These are phyloP conservation scores for Eira barbara DNA, from an alignment of 2,113 vertebrate genomes.

Conservation along the genomic window DNA sequence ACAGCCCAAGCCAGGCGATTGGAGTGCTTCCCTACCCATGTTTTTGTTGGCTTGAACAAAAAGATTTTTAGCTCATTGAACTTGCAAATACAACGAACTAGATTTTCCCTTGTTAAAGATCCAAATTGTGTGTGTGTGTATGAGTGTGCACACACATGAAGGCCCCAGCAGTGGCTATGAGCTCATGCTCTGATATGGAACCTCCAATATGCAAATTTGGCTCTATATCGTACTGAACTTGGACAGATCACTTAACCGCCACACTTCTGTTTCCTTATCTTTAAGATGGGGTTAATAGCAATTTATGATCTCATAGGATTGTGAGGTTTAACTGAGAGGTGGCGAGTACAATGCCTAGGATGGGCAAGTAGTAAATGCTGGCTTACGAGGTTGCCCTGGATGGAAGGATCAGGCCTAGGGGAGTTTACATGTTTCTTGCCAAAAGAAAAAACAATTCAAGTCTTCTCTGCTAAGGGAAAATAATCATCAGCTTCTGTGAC, in stretches of 20 bases:
- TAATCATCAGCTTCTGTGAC: not conserved
- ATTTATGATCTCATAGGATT: not conserved
- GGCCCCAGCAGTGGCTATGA: not conserved
- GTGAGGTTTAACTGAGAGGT: not conserved
- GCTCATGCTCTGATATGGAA: not conserved
- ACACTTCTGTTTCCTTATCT: not conserved
- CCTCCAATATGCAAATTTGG: not conserved
- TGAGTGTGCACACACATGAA: no score
- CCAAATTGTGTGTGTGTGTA: not conserved
- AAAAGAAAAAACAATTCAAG: not conserved
- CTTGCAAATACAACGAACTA: not conserved
- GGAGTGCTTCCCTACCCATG: not conserved
- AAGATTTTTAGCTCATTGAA: not conserved
- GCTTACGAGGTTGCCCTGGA: not conserved
- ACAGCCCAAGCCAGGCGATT: not conserved
- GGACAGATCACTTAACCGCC: not conserved
- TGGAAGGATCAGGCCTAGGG: not conserved
- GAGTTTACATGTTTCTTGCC: not conserved
- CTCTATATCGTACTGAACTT: not conserved
- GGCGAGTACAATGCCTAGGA: not conserved
- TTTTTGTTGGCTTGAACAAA: not conserved
- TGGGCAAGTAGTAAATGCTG: not conserved
- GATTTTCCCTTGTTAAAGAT: not conserved
- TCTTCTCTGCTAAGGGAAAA: not conserved
- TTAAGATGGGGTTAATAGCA: not conserved